These are phyloP conservation scores for Helicorthomorpha holstii DNA, from an alignment of 1,140 invertebrate genomes.

Conservation along the genomic window DNA sequence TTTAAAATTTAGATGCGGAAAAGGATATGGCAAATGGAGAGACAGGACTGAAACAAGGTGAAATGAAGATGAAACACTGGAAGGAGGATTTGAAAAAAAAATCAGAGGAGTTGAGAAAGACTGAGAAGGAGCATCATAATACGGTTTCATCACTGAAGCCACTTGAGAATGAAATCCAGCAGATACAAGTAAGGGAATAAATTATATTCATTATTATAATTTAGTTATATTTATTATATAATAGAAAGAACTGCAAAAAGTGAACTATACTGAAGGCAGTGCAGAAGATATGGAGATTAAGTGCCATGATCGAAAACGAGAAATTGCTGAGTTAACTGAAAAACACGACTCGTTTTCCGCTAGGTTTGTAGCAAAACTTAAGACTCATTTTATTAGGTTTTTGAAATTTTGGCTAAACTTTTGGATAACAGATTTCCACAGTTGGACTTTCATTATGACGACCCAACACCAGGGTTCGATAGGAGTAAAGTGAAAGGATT, in stretches of 20 bases:
- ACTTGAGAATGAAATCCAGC: conserved; percentile 26
- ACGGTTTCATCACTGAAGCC: conserved; percentile 14
- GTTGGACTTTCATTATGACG: conserved; percentile 51
- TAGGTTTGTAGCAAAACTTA: no score
- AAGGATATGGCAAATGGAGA: conserved; percentile 53
- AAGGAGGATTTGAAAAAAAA: conserved; percentile 47
- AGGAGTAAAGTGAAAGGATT: conserved; percentile 55
- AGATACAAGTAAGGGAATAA: no score
- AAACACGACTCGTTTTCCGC: conserved; percentile 41
- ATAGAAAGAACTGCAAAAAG: not conserved
- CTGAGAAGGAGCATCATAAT: conserved; percentile 8
- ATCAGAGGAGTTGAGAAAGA: conserved; percentile 43
- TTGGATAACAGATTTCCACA: conserved; percentile 38
- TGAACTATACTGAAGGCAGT: conserved; percentile 27
- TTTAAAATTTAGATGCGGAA: conserved; percentile 42
- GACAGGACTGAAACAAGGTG: conserved; percentile 58
- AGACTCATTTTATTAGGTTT: no score
- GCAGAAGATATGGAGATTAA: conserved; percentile 37
- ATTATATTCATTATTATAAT: no score
- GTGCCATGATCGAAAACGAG: conserved; percentile 30
- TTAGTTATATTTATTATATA: no score
- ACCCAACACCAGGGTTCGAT: conserved; percentile 64
- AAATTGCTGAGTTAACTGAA: conserved; percentile 35
- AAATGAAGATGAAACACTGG: conserved; percentile 55
- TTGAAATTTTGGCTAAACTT: conserved; percentile 7